phyloP scores from a whole-genome alignment of 2,888 invertebrate species.

The Paralinhomoeus sp. region DNA sequence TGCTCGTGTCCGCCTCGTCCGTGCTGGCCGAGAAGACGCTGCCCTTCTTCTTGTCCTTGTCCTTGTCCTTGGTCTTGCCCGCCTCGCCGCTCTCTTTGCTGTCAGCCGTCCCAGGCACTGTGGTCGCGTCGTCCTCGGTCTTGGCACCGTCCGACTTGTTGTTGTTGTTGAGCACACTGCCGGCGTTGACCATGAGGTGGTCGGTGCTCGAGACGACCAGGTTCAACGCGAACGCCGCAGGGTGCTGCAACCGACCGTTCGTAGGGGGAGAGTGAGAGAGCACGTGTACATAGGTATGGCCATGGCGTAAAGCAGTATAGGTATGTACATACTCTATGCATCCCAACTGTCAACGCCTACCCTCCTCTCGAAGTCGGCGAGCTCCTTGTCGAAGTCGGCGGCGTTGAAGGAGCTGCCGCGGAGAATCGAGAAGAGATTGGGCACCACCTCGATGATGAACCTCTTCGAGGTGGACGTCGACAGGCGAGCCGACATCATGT shows the following conservation, averaged over 20 bases:
- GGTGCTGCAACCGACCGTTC: constrained; percentile 3
- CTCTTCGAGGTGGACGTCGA: neutral
- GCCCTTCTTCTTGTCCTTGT: neutral
- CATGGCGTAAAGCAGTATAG: neutral
- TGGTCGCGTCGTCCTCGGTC: too few relatives aligned
- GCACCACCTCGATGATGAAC: constrained; percentile 5
- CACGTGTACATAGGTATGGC: neutral
- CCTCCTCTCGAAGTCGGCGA: constrained; percentile 3
- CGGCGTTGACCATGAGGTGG: neutral
- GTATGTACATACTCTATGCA: too few relatives aligned
- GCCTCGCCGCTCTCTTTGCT: neutral
- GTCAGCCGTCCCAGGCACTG: neutral
- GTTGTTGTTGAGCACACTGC: too few relatives aligned
- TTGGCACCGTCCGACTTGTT: too few relatives aligned
- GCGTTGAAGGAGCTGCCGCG: neutral
- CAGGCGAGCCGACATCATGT: constrained; percentile 4
- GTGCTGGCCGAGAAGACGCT: neutral
- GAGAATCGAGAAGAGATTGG: constrained; percentile 2
- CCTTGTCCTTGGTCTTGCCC: neutral
- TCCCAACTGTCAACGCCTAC: constrained; percentile 3
- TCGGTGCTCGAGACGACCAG: neutral
- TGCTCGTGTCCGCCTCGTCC: constrained; percentile 1
- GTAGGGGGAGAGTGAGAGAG: too few relatives aligned
- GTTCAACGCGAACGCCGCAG: constrained; percentile 2
- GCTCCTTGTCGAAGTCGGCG: neutral